phyloP scores from a whole-genome alignment of 2,113 vertebrate genomes.

The Castor canadensis region DNA sequence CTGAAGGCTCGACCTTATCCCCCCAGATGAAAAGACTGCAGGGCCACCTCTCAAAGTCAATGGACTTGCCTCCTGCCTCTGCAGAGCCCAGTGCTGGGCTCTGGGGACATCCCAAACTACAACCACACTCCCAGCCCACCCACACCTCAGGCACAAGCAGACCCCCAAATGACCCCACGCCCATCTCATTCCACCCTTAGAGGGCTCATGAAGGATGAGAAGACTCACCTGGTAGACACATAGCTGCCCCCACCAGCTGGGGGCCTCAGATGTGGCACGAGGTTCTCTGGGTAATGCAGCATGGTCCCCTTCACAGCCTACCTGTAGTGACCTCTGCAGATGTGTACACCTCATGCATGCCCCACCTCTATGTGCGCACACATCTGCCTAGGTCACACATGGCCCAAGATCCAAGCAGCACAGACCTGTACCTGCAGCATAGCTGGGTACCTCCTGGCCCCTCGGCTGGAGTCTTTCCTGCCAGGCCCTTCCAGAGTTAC shows the following conservation, averaged over 20 bases:
- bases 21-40: fast-evolving
- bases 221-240: background rate
- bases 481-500: background rate
- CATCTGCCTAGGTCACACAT: fast-evolving
- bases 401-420: background rate
- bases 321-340: fast-evolving
- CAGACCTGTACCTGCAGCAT: background rate
- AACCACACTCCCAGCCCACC: background rate
- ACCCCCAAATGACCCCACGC: background rate
- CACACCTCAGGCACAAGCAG: background rate
- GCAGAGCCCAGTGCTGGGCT: background rate
- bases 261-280: background rate
- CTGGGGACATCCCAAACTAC: fast-evolving
- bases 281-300: fast-evolving
- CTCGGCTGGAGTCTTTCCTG: background rate
- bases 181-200: fast-evolving
- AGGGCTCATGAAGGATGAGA: fast-evolving
- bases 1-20: background rate
- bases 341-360: fast-evolving
- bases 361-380: fast-evolving
- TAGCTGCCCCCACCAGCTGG: background rate
- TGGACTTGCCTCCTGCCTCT: background rate
- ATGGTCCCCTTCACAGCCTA: fast-evolving
- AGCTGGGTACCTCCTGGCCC: fast-evolving
- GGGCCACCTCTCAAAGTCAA: background rate